Evolutionary conservation across 2,888 invertebrate species (phyloP), one percentile per base, ranked within the genome.

Genomic region (Microctonus brassicae): DNA sequence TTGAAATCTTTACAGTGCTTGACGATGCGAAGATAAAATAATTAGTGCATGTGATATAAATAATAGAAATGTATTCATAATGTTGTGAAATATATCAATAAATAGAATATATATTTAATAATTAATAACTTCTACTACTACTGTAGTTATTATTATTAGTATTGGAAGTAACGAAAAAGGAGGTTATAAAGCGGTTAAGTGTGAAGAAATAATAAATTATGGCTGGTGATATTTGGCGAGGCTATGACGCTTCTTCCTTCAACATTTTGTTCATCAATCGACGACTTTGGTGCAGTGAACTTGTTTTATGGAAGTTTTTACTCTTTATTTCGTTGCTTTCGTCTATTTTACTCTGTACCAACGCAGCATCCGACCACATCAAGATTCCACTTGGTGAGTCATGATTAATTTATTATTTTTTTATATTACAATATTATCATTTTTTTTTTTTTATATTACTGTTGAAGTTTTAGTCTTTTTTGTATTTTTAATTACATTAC

Each of bases 331-430:
- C 78, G 78, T 83, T 77, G 24, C 77, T 83, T 42, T 74, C 81
- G 71, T 77, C 78, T 66, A 69, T 81, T 73, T 81, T 71, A 66
- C 75, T 69, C 73, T 61, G 62, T 69, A 69, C 65, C 72, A 66
- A 61, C 64, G 75, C 73, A 66, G 71, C 70, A 53, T 73, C 77
- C 73, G 78, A 72, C 29, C 74, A 80, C 71, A 75, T 80, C 72
- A 80, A 79, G 68, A 82, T 71, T 73, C 81, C 83, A 79, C 11
- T 22, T 39, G 84, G 86, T 86, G 77, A 84, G 83, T 80, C 79
- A 72, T 17, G n/a, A 47, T n/a, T 7, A n/a, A 13, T 17, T 47
- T 17, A 17, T 47, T 47, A 34, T 24, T 29, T 22, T 26, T 58
- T 47, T 53, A 63, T 36, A 13, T 26, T 57, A 10, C 9, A 17